Percentiles rank a stretch among this genome's conserved stretches.
Conservation (phyloP, 2,888 invertebrate species). For the Argyra leucocephala region DNA sequence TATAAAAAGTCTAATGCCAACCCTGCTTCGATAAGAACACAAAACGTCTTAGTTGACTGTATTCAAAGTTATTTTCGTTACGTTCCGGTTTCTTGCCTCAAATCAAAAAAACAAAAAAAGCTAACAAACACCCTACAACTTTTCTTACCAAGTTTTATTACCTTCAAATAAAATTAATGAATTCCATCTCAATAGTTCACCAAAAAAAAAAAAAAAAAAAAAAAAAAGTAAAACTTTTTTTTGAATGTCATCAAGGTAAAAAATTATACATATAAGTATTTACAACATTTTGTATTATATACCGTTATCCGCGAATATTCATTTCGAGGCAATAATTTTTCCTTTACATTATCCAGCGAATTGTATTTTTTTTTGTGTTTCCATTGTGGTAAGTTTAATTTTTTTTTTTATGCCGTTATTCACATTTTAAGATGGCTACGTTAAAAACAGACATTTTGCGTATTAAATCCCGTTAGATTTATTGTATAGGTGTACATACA, state of each 20-base stretch:
- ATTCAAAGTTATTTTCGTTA: background rate
- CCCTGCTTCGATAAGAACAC: too few species aligned
- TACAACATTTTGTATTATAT: background rate
- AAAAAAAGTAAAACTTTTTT: background rate
- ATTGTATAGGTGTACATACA: background rate
- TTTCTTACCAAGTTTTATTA: background rate
- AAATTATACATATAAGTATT: background rate
- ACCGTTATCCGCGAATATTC: background rate
- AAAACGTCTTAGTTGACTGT: background rate
- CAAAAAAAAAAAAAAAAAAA: background rate
- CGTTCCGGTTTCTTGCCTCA: background rate
- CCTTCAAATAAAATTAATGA: constrained; percentile 6
- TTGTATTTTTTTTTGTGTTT: background rate
- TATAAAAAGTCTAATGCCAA: too few species aligned
- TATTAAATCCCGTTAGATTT: background rate
- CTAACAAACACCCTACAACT: background rate
- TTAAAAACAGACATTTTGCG: constrained; percentile 6
- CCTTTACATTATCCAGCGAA: background rate
- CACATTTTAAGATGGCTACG: constrained; percentile 1
- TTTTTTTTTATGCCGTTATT: background rate
- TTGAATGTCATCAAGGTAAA: constrained; percentile 4
- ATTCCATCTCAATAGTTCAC: background rate
- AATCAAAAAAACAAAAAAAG: background rate
- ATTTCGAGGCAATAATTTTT: constrained; percentile 6
- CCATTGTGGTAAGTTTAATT: background rate